Evolutionary conservation across 1,140 invertebrate species (phyloP).

Genomic region (Harlomillsia oculata): DNA sequence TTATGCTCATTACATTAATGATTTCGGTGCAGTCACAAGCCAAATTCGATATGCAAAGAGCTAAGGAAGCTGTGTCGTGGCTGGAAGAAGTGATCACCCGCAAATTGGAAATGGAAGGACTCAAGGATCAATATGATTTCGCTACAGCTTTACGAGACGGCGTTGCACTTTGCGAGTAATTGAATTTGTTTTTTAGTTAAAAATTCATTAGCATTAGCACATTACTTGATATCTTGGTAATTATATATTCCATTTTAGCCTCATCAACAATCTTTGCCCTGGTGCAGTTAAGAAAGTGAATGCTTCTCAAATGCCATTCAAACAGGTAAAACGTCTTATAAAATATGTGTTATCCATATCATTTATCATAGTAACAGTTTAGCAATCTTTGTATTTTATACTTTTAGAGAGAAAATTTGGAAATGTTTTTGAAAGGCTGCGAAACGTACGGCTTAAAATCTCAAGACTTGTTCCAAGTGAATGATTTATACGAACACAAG

Average conservation of each 20-base stretch:
- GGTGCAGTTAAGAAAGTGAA: slow-evolving; percentile 43
- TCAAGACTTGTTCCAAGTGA: slow-evolving; percentile 52
- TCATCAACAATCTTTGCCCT: slow-evolving; percentile 42
- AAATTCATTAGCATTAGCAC: not conserved
- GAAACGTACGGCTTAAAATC: slow-evolving; percentile 51
- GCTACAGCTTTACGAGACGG: slow-evolving; percentile 47
- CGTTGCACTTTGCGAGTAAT: slow-evolving; percentile 46
- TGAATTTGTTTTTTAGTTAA: slow-evolving; percentile 12
- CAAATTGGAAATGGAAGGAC: slow-evolving; percentile 40
- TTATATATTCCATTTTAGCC: slow-evolving; percentile 35
- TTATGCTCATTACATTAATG: not conserved
- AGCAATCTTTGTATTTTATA: slow-evolving; percentile 14
- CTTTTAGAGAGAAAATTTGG: slow-evolving; percentile 53
- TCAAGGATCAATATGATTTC: slow-evolving; percentile 44
- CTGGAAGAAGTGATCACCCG: slow-evolving; percentile 43
- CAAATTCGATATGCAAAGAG: slow-evolving; percentile 47
- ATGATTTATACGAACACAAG: slow-evolving; percentile 55
- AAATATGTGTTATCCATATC: not conserved
- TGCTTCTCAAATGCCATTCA: slow-evolving; percentile 43
- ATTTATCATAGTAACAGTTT: not conserved
- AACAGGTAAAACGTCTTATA: slow-evolving; percentile 39
- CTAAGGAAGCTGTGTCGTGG: slow-evolving; percentile 44
- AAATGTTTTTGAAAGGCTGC: slow-evolving; percentile 53
- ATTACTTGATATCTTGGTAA: slow-evolving; percentile 7
- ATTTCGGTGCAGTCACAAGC: slow-evolving; percentile 43